Evolutionary conservation across 2,113 vertebrate genomes (phyloP).

Genomic region (Micronycteris hirsuta): DNA sequence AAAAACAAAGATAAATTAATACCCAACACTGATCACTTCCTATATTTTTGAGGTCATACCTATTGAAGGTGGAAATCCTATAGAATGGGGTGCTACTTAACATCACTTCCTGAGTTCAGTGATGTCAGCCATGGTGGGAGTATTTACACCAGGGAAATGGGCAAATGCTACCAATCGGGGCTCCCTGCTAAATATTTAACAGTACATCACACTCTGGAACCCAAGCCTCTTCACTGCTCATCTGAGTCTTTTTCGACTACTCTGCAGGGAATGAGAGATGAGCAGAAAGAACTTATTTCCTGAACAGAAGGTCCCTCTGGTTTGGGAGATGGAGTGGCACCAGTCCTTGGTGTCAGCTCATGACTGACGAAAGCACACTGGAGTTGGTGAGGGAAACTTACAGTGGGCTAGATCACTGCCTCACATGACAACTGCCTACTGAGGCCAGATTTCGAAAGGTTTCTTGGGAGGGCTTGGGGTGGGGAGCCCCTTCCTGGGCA

Average conservation of each 20-base stretch:
- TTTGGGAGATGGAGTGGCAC: background rate
- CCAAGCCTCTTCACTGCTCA: background rate
- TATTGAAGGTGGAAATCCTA: too few relatives aligned
- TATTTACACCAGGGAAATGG: background rate
- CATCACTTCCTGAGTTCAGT: too few relatives aligned
- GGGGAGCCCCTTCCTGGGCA: conserved; percentile 18
- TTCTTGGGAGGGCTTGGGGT: background rate
- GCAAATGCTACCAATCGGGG: background rate
- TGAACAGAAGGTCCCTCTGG: background rate
- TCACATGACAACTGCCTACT: background rate
- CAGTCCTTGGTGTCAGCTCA: background rate
- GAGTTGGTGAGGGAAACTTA: background rate
- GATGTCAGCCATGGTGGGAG: rapidly evolving
- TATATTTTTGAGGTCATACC: background rate
- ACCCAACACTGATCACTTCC: too few relatives aligned
- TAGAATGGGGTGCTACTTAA: rapidly evolving
- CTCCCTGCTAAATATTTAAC: background rate
- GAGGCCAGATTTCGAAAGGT: background rate
- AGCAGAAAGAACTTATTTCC: background rate
- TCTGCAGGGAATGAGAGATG: background rate
- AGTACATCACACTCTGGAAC: background rate
- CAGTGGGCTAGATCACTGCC: rapidly evolving
- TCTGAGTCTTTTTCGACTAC: rapidly evolving
- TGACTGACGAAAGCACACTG: background rate
- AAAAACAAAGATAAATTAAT: background rate